Evolutionary conservation across 2,113 vertebrate species (phyloP).

Genomic region (Euleptes europaea): DNA sequence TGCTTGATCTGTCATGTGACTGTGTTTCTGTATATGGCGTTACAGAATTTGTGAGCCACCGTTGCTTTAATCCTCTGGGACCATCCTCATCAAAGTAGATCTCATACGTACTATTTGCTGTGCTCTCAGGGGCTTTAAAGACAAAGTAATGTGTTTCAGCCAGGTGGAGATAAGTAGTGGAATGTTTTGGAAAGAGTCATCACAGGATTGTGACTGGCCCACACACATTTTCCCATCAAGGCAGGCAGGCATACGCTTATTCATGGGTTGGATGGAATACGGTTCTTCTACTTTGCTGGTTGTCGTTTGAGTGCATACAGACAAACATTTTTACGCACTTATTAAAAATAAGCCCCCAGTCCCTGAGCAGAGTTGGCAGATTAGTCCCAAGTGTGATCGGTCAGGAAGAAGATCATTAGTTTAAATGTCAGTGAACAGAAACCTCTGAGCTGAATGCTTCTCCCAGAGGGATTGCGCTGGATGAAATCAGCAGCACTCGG

Average conservation of each 20-base stretch:
- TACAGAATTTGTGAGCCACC: neutral
- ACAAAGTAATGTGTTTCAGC: neutral
- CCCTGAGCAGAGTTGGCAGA: neutral
- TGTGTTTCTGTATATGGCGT: neutral
- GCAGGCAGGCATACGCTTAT: neutral
- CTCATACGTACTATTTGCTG: neutral
- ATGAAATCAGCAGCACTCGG: neutral
- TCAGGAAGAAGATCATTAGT: constrained; percentile 16
- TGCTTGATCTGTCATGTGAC: neutral
- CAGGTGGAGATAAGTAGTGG: neutral
- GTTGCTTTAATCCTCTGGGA: neutral
- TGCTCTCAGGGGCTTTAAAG: neutral
- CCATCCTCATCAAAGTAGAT: neutral
- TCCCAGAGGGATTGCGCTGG: neutral
- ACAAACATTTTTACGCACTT: neutral
- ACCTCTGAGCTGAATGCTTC: neutral
- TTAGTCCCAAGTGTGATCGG: neutral
- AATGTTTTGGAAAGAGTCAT: neutral
- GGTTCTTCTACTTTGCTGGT: neutral
- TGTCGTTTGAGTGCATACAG: neutral
- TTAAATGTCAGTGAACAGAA: constrained; percentile 25
- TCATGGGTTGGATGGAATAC: neutral
- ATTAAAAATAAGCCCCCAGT: neutral
- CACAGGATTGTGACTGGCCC: neutral
- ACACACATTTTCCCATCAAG: neutral